A percentile compares a stretch with the other conserved stretches of the same genome.
Evolutionary conservation across 2,113 vertebrate species (phyloP).

Genomic region (Aleadryas rufinucha): DNA sequence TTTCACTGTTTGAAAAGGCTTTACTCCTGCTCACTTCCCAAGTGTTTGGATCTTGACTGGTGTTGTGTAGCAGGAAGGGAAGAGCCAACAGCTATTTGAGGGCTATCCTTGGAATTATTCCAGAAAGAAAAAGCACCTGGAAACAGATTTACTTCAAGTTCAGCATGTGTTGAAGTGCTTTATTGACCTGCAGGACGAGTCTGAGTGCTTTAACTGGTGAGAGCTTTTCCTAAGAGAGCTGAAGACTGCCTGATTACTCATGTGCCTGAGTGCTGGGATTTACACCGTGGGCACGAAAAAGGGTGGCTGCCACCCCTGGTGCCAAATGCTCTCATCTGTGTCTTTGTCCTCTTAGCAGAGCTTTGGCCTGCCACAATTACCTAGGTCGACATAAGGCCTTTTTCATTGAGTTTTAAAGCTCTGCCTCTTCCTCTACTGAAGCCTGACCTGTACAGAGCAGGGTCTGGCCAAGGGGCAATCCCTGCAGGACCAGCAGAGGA

Average conservation of each 20-base stretch:
- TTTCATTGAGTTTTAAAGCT: neutral
- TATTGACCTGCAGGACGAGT: neutral
- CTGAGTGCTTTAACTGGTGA: neutral
- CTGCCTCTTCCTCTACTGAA: neutral
- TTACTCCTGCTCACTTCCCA: neutral
- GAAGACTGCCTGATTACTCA: neutral
- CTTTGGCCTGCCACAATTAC: neutral
- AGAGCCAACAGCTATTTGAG: neutral
- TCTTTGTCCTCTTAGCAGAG: neutral
- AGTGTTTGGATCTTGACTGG: neutral
- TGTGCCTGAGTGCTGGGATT: rapidly evolving
- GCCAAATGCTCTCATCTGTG: neutral
- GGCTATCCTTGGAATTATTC: neutral
- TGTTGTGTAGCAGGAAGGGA: neutral
- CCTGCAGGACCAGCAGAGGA: neutral
- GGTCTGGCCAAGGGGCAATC: neutral
- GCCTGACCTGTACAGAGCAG: neutral
- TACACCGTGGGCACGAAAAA: rapidly evolving
- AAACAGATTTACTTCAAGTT: neutral
- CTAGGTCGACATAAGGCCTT: neutral
- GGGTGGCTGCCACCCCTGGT: neutral
- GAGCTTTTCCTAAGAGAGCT: neutral
- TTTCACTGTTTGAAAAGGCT: neutral
- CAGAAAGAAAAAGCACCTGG: neutral
- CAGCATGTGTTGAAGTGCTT: neutral